Evolutionary conservation across 2,797 vertebrate genomes (phyloP).

Genomic region (Balearica regulorum): DNA sequence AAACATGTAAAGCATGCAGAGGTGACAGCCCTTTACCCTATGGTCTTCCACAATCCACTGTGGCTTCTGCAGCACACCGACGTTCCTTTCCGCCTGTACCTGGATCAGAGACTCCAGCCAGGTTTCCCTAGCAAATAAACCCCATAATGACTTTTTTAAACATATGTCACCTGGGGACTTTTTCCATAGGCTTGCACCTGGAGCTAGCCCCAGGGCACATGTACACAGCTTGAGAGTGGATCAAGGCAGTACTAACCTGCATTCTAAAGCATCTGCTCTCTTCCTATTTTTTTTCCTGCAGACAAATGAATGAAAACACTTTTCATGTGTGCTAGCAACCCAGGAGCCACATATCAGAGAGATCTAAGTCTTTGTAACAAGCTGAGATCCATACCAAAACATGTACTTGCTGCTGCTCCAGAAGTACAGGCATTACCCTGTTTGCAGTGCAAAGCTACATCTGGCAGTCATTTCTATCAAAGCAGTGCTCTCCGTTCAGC

Average conservation of each 20-base stretch:
- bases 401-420: background rate
- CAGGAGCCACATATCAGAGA: background rate
- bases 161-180: background rate
- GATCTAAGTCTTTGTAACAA: background rate
- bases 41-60: background rate
- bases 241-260: slow-evolving; percentile 14
- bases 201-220: background rate
- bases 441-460: background rate
- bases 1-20: background rate
- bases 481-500: background rate
- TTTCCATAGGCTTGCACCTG: background rate
- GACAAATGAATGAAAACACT: slow-evolving; percentile 12
- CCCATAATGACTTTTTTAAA: background rate
- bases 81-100: background rate
- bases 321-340: slow-evolving; percentile 17
- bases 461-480: background rate
- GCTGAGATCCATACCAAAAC: background rate
- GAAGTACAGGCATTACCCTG: background rate
- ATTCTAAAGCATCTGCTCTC: background rate
- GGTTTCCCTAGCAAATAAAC: background rate
- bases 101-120: background rate
- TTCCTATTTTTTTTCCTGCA: background rate
- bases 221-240: background rate
- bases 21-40: background rate
- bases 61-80: background rate